phyloP scores from a whole-genome alignment of 2,797 vertebrate species.

The Spinibarbus caldwelli region DNA sequence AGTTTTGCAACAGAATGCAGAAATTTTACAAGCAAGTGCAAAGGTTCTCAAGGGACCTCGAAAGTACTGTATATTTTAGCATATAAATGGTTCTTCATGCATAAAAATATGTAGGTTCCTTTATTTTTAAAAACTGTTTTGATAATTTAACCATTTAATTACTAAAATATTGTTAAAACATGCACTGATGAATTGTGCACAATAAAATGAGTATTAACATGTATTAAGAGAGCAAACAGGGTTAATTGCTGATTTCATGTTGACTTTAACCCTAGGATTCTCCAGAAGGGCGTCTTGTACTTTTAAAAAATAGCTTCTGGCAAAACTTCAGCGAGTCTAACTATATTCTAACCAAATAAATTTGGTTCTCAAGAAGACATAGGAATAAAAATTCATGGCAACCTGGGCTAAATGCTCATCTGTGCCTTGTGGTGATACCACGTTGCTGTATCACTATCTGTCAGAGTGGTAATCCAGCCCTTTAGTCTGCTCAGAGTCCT shows the following conservation, averaged over 20 bases:
- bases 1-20: background rate
- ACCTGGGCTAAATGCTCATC: slow-evolving; percentile 3
- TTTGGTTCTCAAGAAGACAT: background rate
- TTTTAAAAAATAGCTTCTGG: background rate
- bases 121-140: background rate
- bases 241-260: background rate
- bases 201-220: background rate
- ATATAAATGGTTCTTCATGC: background rate
- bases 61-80: background rate
- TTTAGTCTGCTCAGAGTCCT: slow-evolving; percentile 29
- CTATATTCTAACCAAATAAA: background rate
- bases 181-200: background rate
- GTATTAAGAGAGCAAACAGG: background rate
- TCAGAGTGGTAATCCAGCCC: slow-evolving; percentile 31
- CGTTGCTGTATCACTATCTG: slow-evolving; percentile 17
- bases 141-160: background rate
- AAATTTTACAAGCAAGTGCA: background rate
- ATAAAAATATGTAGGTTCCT: background rate
- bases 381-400: background rate
- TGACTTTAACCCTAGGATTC: background rate
- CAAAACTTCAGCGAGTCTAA: background rate
- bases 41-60: background rate
- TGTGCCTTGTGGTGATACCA: slow-evolving; percentile 12
- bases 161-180: background rate
- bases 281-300: background rate